These are phyloP conservation scores for Gastrophysa polygoni DNA, from an alignment of 2,888 invertebrate genomes.

Conservation along the genomic window DNA sequence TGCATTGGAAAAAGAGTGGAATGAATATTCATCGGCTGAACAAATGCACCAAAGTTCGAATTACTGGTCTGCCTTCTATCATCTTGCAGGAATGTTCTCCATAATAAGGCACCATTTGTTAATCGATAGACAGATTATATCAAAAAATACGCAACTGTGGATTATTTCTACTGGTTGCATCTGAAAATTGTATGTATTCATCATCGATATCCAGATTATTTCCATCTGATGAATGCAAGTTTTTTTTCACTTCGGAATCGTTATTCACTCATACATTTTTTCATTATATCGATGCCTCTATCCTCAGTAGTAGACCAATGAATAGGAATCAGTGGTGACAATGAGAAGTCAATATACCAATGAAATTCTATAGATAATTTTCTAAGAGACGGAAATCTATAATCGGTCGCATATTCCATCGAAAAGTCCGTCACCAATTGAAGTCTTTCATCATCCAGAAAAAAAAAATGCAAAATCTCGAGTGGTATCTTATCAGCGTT, in stretches of 20 bases:
- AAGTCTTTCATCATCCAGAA: slow-evolving; percentile 29
- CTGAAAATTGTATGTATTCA: slow-evolving; percentile 35
- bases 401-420: slow-evolving; percentile 26
- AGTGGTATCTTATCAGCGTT: slow-evolving; percentile 27
- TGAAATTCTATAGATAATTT: slow-evolving; percentile 9
- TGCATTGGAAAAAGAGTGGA: slow-evolving; percentile 30
- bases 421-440: slow-evolving; percentile 21
- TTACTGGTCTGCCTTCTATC: slow-evolving; percentile 44
- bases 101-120: too few relatives aligned
- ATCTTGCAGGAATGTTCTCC: too few relatives aligned
- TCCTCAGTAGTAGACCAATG: slow-evolving; percentile 24
- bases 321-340: slow-evolving; percentile 16
- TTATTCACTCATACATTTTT: slow-evolving; percentile 30
- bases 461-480: slow-evolving; percentile 28
- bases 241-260: slow-evolving; percentile 25
- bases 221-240: slow-evolving; percentile 16
- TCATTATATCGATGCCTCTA: slow-evolving; percentile 5
- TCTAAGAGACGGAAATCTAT: slow-evolving; percentile 18
- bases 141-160: slow-evolving; percentile 37
- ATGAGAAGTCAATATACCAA: slow-evolving; percentile 14
- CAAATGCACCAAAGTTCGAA: slow-evolving; percentile 44
- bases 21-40: slow-evolving; percentile 41
- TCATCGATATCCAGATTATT: slow-evolving; percentile 8
- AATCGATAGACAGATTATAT: too few relatives aligned
- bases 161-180: slow-evolving; percentile 37